Percentiles rank a stretch among this genome's conserved stretches.
Conservation (phyloP, 2,113 vertebrate species). For the Etheostoma cragini region DNA sequence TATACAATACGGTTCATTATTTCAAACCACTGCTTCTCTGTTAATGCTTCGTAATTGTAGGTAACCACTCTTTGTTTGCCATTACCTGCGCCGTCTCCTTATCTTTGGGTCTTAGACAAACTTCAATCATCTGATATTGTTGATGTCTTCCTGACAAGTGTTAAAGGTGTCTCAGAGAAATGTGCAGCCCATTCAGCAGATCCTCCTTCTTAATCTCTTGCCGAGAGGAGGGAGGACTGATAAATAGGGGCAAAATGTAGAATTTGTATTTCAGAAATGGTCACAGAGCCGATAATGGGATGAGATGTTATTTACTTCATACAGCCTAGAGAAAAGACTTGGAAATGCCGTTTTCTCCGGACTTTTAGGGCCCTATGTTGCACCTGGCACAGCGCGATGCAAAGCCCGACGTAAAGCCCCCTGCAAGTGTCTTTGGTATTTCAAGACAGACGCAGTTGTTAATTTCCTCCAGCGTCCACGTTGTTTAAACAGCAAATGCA, state of each 20-base stretch:
- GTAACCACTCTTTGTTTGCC: slow-evolving; percentile 62
- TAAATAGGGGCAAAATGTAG: slow-evolving; percentile 10
- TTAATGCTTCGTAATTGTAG: slow-evolving; percentile 57
- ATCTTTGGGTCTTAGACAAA: slow-evolving; percentile 62
- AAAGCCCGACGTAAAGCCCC: too few relatives aligned
- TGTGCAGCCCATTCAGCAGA: slow-evolving; percentile 62
- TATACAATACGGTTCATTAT: slow-evolving; percentile 64
- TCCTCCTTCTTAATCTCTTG: slow-evolving; percentile 72
- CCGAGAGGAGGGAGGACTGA: slow-evolving; percentile 60
- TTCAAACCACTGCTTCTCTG: slow-evolving; percentile 51
- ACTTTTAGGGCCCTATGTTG: too few relatives aligned
- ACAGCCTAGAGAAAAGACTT: too few relatives aligned
- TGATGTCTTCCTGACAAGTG: slow-evolving; percentile 62
- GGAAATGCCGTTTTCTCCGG: too few relatives aligned
- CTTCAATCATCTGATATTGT: slow-evolving; percentile 55
- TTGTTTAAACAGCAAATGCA: too few relatives aligned
- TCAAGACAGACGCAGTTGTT: too few relatives aligned
- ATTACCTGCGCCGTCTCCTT: slow-evolving; percentile 51
- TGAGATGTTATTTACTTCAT: too few relatives aligned
- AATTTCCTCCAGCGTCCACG: too few relatives aligned
- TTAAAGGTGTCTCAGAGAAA: slow-evolving; percentile 61
- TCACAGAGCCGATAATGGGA: too few relatives aligned
- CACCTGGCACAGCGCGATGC: too few relatives aligned
- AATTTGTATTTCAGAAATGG: too few relatives aligned
- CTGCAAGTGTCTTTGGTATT: too few relatives aligned